A percentile compares a stretch with the other conserved stretches of the same genome.
phyloP scores from a whole-genome alignment of 2,797 vertebrate genomes.

The Dryobates pubescens region DNA sequence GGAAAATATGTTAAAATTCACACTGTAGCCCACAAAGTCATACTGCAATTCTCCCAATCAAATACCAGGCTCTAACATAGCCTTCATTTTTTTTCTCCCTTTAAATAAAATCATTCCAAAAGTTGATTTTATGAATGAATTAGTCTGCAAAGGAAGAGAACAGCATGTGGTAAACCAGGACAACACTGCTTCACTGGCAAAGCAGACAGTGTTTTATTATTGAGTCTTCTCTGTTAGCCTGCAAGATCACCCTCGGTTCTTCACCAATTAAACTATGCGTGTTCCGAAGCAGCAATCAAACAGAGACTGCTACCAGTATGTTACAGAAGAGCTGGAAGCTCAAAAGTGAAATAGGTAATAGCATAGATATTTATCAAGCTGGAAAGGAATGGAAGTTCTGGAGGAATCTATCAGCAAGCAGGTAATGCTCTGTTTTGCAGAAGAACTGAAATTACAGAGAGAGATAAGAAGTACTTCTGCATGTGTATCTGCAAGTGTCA shows the following conservation, averaged over 20 bases:
- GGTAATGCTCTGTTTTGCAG: background rate
- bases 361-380: background rate
- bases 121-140: constrained; percentile 1
- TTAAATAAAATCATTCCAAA: constrained; percentile 1
- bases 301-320: background rate
- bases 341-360: background rate
- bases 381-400: constrained; percentile 13
- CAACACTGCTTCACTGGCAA: background rate
- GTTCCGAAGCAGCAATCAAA: background rate
- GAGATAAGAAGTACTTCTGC: background rate
- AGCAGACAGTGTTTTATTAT: background rate
- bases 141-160: constrained; percentile 31
- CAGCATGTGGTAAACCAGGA: background rate
- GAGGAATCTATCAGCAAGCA: background rate
- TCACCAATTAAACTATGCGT: background rate
- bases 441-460: background rate
- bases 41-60: background rate
- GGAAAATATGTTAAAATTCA: background rate
- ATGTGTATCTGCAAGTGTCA: constrained; percentile 19
- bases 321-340: background rate
- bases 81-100: background rate
- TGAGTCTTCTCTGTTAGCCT: background rate
- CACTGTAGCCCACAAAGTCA: background rate
- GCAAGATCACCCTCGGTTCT: background rate
- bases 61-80: background rate